Evolutionary conservation across 23 tunicate genomes (phyloP).

Genomic region (Aplidium turbinatum): DNA sequence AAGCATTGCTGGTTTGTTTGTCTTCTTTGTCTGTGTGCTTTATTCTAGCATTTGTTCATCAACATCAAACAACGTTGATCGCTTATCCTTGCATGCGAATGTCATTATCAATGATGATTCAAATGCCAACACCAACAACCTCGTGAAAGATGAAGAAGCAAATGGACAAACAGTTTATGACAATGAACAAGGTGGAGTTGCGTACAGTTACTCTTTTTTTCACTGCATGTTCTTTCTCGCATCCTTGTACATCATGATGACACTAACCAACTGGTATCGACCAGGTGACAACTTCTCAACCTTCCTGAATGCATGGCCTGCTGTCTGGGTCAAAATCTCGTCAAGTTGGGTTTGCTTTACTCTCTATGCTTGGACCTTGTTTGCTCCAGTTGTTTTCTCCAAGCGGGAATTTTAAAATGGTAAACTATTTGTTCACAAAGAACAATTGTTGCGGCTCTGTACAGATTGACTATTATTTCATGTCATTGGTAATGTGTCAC

Average conservation of each 20-base stretch:
- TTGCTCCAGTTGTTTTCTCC: conserved; percentile 81
- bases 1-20: conserved; percentile 78
- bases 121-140: conserved; percentile 7
- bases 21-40: conserved; percentile 89
- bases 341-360: conserved; percentile 90
- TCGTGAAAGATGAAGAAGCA: conserved; percentile 56
- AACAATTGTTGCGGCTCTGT: too few relatives aligned
- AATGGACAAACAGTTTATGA: conserved; percentile 73
- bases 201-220: conserved; percentile 92
- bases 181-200: conserved; percentile 80
- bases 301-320: conserved; percentile 63
- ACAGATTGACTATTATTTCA: too few relatives aligned
- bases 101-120: conserved; percentile 55
- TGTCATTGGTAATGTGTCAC: too few relatives aligned
- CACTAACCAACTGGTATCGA: conserved; percentile 93
- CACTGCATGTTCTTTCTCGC: conserved; percentile 98
- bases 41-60: conserved; percentile 74
- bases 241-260: conserved; percentile 96
- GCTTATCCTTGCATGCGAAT: conserved; percentile 65
- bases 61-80: conserved; percentile 70
- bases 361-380: conserved; percentile 89
- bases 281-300: conserved; percentile 37
- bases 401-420: conserved; percentile 85
- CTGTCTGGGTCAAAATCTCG: conserved; percentile 94
- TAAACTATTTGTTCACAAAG: too few relatives aligned